Evolutionary conservation across 1,140 invertebrate species (phyloP).

Genomic region (Drosophila sulfurigaster): DNA sequence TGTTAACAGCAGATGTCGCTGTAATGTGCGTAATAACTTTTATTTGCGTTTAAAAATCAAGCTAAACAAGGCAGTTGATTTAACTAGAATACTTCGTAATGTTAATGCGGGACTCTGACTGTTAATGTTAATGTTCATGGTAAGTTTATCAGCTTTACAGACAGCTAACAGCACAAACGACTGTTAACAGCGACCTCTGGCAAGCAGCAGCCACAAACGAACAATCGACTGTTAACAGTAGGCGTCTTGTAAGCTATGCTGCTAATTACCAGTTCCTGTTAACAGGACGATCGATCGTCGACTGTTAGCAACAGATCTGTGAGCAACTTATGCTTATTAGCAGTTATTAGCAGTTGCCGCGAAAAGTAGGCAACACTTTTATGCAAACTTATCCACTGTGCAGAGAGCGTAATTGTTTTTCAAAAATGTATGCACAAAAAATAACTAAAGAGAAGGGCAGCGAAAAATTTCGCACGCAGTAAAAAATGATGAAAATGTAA

Average conservation of each 20-base stretch:
- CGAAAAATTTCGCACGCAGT: neutral
- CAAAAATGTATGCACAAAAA: conserved; percentile 22
- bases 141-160: too few relatives aligned
- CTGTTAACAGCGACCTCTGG: neutral
- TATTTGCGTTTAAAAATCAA: neutral
- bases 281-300: neutral
- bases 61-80: too few relatives aligned
- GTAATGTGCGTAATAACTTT: neutral
- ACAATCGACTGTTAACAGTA: neutral
- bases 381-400: neutral
- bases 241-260: neutral
- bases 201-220: neutral
- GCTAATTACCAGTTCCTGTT: neutral
- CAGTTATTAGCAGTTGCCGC: neutral
- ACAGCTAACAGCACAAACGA: too few relatives aligned
- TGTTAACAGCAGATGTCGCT: conserved; percentile 1
- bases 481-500: conserved; percentile 13
- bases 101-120: too few relatives aligned
- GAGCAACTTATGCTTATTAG: neutral
- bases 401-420: conserved; percentile 25
- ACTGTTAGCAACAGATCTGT: neutral
- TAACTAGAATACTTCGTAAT: too few relatives aligned
- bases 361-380: neutral
- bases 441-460: neutral
- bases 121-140: too few relatives aligned